Percentiles rank a stretch among this genome's conserved stretches.
Evolutionary conservation across 2,888 invertebrate species (phyloP).

Genomic region (Rhaphigaster nebulosa): DNA sequence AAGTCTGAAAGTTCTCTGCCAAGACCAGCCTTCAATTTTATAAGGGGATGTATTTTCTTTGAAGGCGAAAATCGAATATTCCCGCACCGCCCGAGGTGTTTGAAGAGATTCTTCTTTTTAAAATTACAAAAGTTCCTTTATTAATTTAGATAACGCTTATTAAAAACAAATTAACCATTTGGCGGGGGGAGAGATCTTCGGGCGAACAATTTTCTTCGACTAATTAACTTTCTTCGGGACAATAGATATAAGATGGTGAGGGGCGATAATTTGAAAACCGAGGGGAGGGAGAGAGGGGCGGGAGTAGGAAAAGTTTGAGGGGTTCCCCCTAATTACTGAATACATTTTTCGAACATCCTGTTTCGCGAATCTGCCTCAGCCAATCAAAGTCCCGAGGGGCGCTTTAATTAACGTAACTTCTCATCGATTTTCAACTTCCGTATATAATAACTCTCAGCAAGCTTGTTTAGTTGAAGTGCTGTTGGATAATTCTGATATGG

Average conservation of each 20-base stretch:
- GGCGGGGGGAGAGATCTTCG: neutral
- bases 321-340: constrained; percentile 41
- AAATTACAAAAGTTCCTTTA: constrained; percentile 56
- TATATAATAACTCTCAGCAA: neutral
- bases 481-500: neutral
- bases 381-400: neutral
- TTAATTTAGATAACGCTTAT: constrained; percentile 58
- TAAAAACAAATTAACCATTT: constrained; percentile 58
- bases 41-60: neutral
- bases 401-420: constrained; percentile 27
- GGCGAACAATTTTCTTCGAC: constrained; percentile 55
- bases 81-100: neutral
- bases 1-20: neutral
- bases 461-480: neutral
- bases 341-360: constrained; percentile 52
- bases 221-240: constrained; percentile 56
- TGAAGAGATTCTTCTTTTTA: neutral
- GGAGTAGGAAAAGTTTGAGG: neutral
- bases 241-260: neutral
- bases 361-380: neutral
- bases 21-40: neutral
- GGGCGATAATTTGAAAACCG: neutral
- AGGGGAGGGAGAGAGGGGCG: neutral
- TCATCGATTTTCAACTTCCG: neutral
- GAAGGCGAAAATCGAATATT: neutral